Evolutionary conservation across 1,140 invertebrate species (phyloP), one percentile per base, ranked within the genome.

Genomic region (Neotoxoptera formosana): DNA sequence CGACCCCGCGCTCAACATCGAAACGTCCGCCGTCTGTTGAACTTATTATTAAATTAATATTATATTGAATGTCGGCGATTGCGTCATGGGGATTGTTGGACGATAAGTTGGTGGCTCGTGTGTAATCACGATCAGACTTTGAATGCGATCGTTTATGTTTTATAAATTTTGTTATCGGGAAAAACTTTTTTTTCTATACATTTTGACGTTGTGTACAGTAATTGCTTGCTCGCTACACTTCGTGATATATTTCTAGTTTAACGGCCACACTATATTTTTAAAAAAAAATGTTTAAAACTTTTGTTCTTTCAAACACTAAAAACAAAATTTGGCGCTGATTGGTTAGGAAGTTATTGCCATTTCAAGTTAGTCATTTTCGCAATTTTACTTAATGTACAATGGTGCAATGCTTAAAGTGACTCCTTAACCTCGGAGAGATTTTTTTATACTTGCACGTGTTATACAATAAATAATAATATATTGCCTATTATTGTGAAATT

Each of bases 231-330:
- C 23, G 21, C 23, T 9, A n/a, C 30, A 51, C 14, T 51, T 51
- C 48, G 48, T 51, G 0, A 51, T 30, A n/a, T 30, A 67, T n/a
- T 7, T 67, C 0, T n/a, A n/a, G 9, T 67, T 67, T 14, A 67
- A 30, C 3, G 8, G 0, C 3, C 25, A 11, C 9, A 1, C 9
- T 60, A 14, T n/a, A n/a, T n/a, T n/a, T n/a, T n/a, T n/a, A n/a
- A n/a, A n/a, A n/a, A n/a, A n/a, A n/a, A n/a, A n/a, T n/a, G n/a
- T n/a, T 60, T 60, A 7, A 23, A 53, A 21, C 51, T 56, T 23
- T 7, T 25, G 23, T 60, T 25, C 25, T 30, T 60, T 60, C 25
- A 8, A 30, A 11, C 56, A 60, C 30, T n/a, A n/a, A n/a, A n/a
- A n/a, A n/a, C n/a, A n/a, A n/a, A 67, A 67, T 14, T 67, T 67